These are phyloP conservation scores for Halcyon badia DNA, from an alignment of 2,797 vertebrate genomes.

Conservation along the genomic window DNA sequence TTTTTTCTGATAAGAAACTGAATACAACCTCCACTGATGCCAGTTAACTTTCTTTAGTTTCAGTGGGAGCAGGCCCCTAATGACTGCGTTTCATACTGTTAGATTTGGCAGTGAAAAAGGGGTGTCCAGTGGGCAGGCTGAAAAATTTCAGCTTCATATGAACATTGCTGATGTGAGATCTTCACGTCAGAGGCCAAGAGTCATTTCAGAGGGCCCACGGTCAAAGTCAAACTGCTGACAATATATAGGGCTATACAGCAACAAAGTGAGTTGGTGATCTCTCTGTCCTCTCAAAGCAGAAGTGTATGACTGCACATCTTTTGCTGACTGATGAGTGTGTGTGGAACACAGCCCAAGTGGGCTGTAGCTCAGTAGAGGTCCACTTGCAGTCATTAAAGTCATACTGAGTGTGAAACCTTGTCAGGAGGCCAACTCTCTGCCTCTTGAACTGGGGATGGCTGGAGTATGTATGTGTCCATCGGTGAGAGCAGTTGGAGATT, in stretches of 20 bases:
- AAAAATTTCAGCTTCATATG: background rate
- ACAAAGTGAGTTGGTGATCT: accelerated
- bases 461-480: background rate
- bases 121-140: background rate
- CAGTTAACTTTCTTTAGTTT: background rate
- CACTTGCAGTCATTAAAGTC: background rate
- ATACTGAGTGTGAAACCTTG: background rate
- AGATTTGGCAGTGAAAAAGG: background rate
- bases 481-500: background rate
- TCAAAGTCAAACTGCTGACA: background rate
- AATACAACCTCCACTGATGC: background rate
- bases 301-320: background rate
- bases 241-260: background rate
- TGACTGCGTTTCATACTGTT: background rate
- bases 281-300: background rate
- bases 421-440: background rate
- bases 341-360: background rate
- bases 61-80: background rate
- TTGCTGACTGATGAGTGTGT: background rate
- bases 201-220: background rate
- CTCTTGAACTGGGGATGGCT: background rate
- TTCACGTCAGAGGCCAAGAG: background rate
- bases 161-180: background rate
- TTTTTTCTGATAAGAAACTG: background rate
- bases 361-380: background rate